phyloP scores from a whole-genome alignment of 2,797 vertebrate genomes.

The Hippoglossus hippoglossus region DNA sequence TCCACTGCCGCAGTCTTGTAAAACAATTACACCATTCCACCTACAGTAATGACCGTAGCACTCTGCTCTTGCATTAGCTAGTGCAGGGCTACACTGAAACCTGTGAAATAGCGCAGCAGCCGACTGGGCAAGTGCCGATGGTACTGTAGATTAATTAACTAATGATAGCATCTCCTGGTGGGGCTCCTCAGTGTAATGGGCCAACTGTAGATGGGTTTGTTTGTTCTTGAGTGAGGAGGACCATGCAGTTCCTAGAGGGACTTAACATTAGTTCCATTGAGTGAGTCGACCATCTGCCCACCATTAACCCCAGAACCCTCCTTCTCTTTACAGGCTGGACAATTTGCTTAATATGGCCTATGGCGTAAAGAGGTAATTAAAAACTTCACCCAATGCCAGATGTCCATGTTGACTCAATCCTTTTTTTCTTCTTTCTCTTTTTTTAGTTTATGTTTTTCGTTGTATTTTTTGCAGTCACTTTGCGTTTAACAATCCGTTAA shows the following conservation, averaged over 20 bases:
- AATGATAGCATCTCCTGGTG: slow-evolving; percentile 76
- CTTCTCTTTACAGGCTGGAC: slow-evolving; percentile 99
- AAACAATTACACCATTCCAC: slow-evolving; percentile 23
- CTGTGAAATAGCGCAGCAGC: slow-evolving; percentile 24
- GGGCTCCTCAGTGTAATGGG: slow-evolving; percentile 86
- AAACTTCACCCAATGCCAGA: slow-evolving; percentile 99
- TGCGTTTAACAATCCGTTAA: slow-evolving; percentile 86
- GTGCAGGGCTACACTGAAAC: slow-evolving; percentile 16
- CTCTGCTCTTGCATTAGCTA: slow-evolving; percentile 38
- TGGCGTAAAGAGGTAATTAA: slow-evolving; percentile 99
- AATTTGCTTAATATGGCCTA: slow-evolving; percentile 99
- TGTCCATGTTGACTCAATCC: slow-evolving; percentile 99
- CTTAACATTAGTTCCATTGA: slow-evolving; percentile 99
- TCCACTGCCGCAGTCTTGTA: slow-evolving; percentile 37
- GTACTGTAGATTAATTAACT: slow-evolving; percentile 69
- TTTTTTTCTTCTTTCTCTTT: slow-evolving; percentile 85
- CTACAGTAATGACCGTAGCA: slow-evolving; percentile 31
- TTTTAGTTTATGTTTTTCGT: slow-evolving; percentile 83
- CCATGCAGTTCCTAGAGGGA: slow-evolving; percentile 80
- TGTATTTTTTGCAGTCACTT: slow-evolving; percentile 94
- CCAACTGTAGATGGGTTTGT: slow-evolving; percentile 84
- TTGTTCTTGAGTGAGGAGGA: slow-evolving; percentile 85
- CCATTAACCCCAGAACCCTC: slow-evolving; percentile 99
- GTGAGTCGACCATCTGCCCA: slow-evolving; percentile 99
- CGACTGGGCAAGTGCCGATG: slow-evolving; percentile 43